phyloP scores from a whole-genome alignment of 2,888 invertebrate species.

The Slavum lentiscoides region DNA sequence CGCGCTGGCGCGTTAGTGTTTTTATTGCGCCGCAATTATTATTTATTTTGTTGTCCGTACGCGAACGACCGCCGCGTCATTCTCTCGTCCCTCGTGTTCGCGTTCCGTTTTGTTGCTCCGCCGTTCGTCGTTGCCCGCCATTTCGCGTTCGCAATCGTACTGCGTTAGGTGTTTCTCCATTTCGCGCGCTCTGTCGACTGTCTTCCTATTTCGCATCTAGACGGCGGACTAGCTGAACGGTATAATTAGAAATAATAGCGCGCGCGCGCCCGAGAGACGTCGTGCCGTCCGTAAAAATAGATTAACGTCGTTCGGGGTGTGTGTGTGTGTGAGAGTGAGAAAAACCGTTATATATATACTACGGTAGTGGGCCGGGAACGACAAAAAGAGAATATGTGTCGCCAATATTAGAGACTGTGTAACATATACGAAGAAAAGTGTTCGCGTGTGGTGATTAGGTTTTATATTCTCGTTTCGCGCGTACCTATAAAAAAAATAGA shows the following conservation, averaged over 20 bases:
- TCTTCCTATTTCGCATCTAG: neutral
- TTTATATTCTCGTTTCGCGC: neutral
- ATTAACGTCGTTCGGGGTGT: constrained; percentile 27
- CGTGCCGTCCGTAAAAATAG: constrained; percentile 45
- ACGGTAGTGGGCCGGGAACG: constrained; percentile 10
- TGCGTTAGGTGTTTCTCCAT: neutral
- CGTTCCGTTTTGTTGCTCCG: too few relatives aligned
- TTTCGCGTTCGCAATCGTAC: constrained; percentile 6
- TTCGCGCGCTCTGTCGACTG: neutral
- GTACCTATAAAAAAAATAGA: neutral
- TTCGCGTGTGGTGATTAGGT: neutral
- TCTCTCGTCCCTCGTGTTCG: constrained; percentile 22
- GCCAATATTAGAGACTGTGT: constrained; percentile 21
- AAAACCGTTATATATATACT: neutral
- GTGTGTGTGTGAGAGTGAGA: neutral
- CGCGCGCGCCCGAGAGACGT: constrained; percentile 9
- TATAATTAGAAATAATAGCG: constrained; percentile 46
- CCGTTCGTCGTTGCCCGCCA: constrained; percentile 18
- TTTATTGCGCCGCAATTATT: constrained; percentile 38
- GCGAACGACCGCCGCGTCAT: neutral
- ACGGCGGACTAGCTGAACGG: constrained; percentile 21
- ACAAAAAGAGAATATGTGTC: constrained; percentile 19
- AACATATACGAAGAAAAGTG: neutral
- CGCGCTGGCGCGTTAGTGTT: constrained; percentile 4
- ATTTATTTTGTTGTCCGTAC: neutral